A percentile compares a stretch with the other conserved stretches of the same genome.
Evolutionary conservation across 2,888 invertebrate genomes (phyloP).

Genomic region (Epiblema foenella): DNA sequence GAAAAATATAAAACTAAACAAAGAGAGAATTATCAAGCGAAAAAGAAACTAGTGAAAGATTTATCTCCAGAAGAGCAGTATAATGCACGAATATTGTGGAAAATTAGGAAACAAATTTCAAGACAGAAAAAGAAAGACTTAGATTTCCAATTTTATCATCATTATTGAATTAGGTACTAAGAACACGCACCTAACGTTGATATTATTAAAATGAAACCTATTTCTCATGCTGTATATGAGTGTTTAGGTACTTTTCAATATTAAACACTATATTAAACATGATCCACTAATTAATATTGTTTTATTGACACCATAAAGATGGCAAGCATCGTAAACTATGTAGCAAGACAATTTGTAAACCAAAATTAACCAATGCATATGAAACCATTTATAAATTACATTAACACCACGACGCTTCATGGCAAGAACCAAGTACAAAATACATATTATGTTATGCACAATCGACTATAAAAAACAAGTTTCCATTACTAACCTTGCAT

Average conservation of each 20-base stretch:
- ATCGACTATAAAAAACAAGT: too few species aligned
- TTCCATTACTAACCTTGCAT: too few species aligned
- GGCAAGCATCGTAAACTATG: neutral
- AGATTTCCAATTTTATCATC: neutral
- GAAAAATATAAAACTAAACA: constrained; percentile 42
- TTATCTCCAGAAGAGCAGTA: constrained; percentile 42
- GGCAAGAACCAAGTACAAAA: too few species aligned
- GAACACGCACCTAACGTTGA: neutral
- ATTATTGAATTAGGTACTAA: neutral
- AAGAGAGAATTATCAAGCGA: constrained; percentile 40
- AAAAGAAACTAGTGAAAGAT: constrained; percentile 43
- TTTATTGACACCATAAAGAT: neutral
- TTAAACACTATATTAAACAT: neutral
- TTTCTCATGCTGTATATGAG: neutral
- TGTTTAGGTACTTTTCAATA: neutral
- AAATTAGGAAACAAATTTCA: constrained; percentile 1
- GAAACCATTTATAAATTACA: neutral
- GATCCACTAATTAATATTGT: neutral
- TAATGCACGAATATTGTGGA: constrained; percentile 23
- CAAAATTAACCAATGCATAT: neutral
- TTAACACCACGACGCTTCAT: neutral
- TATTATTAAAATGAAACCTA: neutral
- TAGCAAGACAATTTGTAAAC: too few species aligned
- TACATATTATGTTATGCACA: too few species aligned
- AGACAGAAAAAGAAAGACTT: constrained; percentile 6